Conservation (phyloP, 1,140 invertebrate genomes). For the Drosophila parabipectinata region DNA sequence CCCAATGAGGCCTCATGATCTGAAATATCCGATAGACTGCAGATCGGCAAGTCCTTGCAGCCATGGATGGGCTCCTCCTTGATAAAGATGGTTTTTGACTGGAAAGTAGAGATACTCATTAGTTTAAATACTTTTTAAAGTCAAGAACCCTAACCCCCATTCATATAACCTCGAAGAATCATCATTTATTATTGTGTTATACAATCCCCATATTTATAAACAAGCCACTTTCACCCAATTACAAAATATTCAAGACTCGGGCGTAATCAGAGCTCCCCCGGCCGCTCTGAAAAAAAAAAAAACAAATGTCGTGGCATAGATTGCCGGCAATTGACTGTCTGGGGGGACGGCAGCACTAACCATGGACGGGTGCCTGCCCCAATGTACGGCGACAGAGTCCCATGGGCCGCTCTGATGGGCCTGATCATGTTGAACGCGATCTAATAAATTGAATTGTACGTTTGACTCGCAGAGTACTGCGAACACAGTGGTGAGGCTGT, state of each 20-base stretch:
- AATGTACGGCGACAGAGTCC: slow-evolving; percentile 12
- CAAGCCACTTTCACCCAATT: slow-evolving; percentile 69
- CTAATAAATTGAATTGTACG: slow-evolving; percentile 83
- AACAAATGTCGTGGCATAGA: slow-evolving; percentile 44
- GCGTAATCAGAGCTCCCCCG: slow-evolving; percentile 35
- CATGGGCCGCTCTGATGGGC: slow-evolving; percentile 17
- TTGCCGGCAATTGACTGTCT: slow-evolving; percentile 60
- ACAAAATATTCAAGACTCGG: slow-evolving; percentile 25
- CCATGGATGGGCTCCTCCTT: slow-evolving; percentile 78
- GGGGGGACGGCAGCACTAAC: not conserved
- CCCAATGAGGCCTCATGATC: slow-evolving; percentile 81
- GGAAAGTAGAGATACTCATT: not conserved
- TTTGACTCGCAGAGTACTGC: slow-evolving; percentile 62
- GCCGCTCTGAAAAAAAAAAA: too few relatives aligned
- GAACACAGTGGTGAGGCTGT: slow-evolving; percentile 12
- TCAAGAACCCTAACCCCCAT: not conserved
- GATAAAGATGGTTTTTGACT: slow-evolving; percentile 77
- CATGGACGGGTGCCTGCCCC: slow-evolving; percentile 1
- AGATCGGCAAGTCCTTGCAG: slow-evolving; percentile 71
- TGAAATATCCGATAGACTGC: slow-evolving; percentile 81
- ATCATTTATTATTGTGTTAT: slow-evolving; percentile 27
- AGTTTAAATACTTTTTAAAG: not conserved
- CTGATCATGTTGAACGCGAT: slow-evolving; percentile 67
- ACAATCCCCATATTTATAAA: slow-evolving; percentile 49
- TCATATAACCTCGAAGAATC: slow-evolving; percentile 1